phyloP scores from a whole-genome alignment of 2,797 vertebrate species.

The Malacoctenus gilli region DNA sequence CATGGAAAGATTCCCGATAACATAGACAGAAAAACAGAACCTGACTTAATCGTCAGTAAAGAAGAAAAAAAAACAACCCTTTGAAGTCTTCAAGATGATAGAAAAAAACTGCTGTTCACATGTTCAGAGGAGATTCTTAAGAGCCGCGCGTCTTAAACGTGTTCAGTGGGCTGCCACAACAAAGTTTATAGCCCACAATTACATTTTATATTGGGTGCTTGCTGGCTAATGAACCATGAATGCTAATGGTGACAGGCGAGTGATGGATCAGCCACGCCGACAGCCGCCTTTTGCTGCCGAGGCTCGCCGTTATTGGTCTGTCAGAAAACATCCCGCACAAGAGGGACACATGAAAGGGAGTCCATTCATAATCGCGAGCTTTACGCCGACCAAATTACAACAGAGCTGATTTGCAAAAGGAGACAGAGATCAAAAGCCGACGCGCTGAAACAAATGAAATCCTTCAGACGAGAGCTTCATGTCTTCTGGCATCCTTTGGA shows the following conservation, averaged over 20 bases:
- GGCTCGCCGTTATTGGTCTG: slow-evolving; percentile 52
- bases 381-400: slow-evolving; percentile 16
- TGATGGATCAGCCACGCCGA: slow-evolving; percentile 63
- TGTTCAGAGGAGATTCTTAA: neutral
- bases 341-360: slow-evolving; percentile 21
- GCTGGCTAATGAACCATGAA: slow-evolving; percentile 72
- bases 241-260: slow-evolving; percentile 59
- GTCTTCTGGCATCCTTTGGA: slow-evolving; percentile 11
- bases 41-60: neutral
- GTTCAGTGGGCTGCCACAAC: slow-evolving; percentile 16
- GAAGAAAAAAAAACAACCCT: neutral
- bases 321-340: slow-evolving; percentile 45
- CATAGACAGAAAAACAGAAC: neutral
- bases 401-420: slow-evolving; percentile 7
- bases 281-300: slow-evolving; percentile 44
- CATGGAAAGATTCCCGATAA: no score
- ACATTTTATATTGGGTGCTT: slow-evolving; percentile 61
- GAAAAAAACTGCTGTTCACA: slow-evolving; percentile 7
- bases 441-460: slow-evolving; percentile 24
- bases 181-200: slow-evolving; percentile 64
- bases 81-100: neutral
- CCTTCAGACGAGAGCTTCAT: slow-evolving; percentile 19
- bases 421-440: slow-evolving; percentile 22
- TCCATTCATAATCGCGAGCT: slow-evolving; percentile 1
- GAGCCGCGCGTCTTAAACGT: slow-evolving; percentile 24